Conservation (phyloP, 2,113 vertebrate genomes). For the Pantherophis guttatus region DNA sequence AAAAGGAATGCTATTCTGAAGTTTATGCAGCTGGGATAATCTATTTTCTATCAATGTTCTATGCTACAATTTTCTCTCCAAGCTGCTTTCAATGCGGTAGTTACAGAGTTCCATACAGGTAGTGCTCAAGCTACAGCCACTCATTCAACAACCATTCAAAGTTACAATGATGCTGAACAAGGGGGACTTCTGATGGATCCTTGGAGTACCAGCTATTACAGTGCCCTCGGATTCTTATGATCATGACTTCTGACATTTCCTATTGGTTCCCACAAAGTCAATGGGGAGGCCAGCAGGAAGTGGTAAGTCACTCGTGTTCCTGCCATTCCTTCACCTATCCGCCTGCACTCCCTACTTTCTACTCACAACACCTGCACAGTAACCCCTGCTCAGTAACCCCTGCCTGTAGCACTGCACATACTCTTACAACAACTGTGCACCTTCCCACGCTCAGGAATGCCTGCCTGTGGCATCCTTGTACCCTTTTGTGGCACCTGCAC, state of each 20-base stretch:
- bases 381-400: background rate
- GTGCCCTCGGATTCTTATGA: background rate
- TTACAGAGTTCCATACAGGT: background rate
- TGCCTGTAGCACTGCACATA: background rate
- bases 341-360: background rate
- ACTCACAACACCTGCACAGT: background rate
- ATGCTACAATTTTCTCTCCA: background rate
- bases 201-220: background rate
- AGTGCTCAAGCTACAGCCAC: background rate
- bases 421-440: background rate
- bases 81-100: background rate
- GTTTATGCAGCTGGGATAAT: background rate
- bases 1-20: background rate
- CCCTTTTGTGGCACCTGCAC: background rate
- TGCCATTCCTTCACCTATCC: background rate
- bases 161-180: background rate
- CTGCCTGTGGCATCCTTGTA: background rate
- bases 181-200: background rate
- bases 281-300: background rate
- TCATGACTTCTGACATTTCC: background rate
- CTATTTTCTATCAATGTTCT: background rate
- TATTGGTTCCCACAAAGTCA: background rate
- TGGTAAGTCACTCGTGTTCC: background rate
- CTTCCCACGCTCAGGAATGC: background rate
- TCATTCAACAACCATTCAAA: background rate